These are phyloP conservation scores for Drosophila infuscata DNA, from an alignment of 2,888 invertebrate species.

Conservation along the genomic window DNA sequence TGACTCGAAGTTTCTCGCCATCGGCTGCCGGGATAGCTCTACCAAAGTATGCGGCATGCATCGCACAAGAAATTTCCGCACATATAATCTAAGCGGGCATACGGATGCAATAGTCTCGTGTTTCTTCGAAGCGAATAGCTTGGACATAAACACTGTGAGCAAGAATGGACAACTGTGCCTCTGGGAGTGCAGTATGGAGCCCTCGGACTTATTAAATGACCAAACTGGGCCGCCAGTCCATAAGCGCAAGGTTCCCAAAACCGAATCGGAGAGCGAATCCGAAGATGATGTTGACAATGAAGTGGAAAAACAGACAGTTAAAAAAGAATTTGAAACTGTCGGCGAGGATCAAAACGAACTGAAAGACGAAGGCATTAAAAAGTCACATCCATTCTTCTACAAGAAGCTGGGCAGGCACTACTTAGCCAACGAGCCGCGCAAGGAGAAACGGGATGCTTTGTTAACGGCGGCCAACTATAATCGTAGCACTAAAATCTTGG, in stretches of 20 bases:
- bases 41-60: constrained; percentile 92
- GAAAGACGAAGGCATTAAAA: constrained; percentile 82
- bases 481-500: constrained; percentile 91
- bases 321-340: constrained; percentile 9
- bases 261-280: constrained; percentile 85
- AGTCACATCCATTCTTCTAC: constrained; percentile 87
- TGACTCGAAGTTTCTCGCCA: constrained; percentile 95
- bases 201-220: constrained; percentile 87
- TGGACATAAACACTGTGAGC: constrained; percentile 93
- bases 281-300: constrained; percentile 88
- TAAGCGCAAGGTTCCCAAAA: constrained; percentile 28
- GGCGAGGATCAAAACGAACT: constrained; percentile 85
- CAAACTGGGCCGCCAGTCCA: constrained; percentile 24
- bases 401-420: constrained; percentile 91
- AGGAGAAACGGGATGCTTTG: constrained; percentile 87
- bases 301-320: constrained; percentile 48
- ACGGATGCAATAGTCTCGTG: constrained; percentile 93
- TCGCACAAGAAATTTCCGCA: constrained; percentile 90
- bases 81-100: constrained; percentile 93
- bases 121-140: constrained; percentile 94
- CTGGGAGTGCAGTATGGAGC: constrained; percentile 93
- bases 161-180: constrained; percentile 91
- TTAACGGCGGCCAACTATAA: constrained; percentile 95
- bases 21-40: constrained; percentile 96
- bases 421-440: constrained; percentile 89